These are phyloP conservation scores for Pachliopta kotzebuea DNA, from an alignment of 2,888 invertebrate species.

Conservation along the genomic window DNA sequence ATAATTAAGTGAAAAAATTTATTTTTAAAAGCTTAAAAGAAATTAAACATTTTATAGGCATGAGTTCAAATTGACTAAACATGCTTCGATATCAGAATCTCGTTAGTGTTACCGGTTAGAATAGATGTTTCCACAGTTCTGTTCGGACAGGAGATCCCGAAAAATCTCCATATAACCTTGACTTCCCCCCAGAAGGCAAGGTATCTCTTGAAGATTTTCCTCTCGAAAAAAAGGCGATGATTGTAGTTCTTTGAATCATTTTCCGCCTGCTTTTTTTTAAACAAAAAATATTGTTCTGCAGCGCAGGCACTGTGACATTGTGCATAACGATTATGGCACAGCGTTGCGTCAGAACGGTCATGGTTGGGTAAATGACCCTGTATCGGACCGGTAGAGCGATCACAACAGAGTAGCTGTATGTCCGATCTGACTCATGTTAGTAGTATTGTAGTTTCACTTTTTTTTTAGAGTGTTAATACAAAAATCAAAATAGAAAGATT, in stretches of 20 bases:
- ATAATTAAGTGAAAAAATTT: too few relatives aligned
- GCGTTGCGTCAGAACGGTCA: constrained; percentile 36
- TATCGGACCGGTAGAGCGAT: constrained; percentile 35
- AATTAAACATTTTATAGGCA: too few relatives aligned
- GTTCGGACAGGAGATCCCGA: too few relatives aligned
- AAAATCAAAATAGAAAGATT: background rate
- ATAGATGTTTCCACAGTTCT: too few relatives aligned
- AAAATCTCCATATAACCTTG: too few relatives aligned
- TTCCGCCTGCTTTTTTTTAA: background rate
- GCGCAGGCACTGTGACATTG: constrained; percentile 22
- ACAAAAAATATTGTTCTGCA: constrained; percentile 20
- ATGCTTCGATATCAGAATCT: too few relatives aligned
- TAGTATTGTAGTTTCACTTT: constrained; percentile 16
- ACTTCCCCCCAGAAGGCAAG: too few relatives aligned
- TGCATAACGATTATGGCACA: constrained; percentile 31
- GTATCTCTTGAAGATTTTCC: too few relatives aligned
- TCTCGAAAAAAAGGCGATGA: background rate
- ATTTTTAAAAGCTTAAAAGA: too few relatives aligned
- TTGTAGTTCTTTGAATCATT: background rate
- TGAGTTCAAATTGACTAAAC: too few relatives aligned
- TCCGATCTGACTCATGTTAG: constrained; percentile 31
- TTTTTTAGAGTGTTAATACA: background rate
- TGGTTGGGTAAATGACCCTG: constrained; percentile 41
- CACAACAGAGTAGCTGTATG: constrained; percentile 33
- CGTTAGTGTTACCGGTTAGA: too few relatives aligned